Conservation (phyloP, 2,797 vertebrate species). For the Atherinosoma microstoma region DNA sequence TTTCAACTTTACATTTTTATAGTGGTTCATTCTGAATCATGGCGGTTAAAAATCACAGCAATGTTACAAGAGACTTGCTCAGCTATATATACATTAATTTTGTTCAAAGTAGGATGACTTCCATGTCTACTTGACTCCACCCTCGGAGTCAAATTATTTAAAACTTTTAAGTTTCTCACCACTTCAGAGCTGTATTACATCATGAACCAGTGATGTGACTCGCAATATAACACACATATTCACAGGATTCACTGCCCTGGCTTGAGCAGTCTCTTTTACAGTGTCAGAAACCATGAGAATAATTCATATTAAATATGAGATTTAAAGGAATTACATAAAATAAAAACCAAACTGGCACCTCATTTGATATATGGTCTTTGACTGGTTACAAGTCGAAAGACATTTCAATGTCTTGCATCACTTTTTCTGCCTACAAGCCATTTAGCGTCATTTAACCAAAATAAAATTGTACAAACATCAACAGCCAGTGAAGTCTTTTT, state of each 20-base stretch:
- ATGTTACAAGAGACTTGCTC: neutral
- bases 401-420: slow-evolving; percentile 63
- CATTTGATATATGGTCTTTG: slow-evolving; percentile 33
- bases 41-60: neutral
- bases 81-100: neutral
- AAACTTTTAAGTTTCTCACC: neutral
- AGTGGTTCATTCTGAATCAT: neutral
- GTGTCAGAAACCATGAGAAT: neutral
- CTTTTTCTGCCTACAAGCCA: slow-evolving; percentile 20
- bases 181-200: slow-evolving; percentile 3
- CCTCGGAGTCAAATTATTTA: neutral
- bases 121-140: neutral
- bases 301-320: neutral
- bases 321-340: slow-evolving; percentile 16
- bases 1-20: no score
- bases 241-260: neutral
- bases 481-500: neutral
- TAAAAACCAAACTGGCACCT: slow-evolving; percentile 18
- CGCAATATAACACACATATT: neutral
- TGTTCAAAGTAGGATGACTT: neutral
- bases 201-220: neutral
- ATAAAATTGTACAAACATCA: slow-evolving; percentile 38
- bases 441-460: slow-evolving; percentile 51
- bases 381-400: slow-evolving; percentile 25
- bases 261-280: neutral